A percentile compares a stretch with the other conserved stretches of the same genome.
phyloP scores from a whole-genome alignment of 2,888 invertebrate genomes.

The Euclidia mi region DNA sequence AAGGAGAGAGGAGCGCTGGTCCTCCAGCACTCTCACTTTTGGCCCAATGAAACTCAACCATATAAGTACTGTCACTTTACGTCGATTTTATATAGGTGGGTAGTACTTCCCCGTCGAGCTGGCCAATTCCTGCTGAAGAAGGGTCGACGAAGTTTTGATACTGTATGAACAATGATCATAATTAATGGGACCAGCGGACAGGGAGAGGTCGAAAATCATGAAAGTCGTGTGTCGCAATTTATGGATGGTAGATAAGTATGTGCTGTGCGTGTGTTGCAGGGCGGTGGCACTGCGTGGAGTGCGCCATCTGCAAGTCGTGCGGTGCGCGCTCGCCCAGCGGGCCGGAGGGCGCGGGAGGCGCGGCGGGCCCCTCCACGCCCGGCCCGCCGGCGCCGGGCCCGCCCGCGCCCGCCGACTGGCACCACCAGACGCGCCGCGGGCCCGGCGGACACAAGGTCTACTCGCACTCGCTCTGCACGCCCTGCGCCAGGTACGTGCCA shows the following conservation, averaged over 20 bases:
- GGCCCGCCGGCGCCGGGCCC: slow-evolving; percentile 25
- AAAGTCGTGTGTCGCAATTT: background rate
- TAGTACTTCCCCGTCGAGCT: no score
- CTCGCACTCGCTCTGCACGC: slow-evolving; percentile 92
- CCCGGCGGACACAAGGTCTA: slow-evolving; percentile 87
- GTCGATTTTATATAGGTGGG: no score
- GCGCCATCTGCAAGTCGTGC: slow-evolving; percentile 92
- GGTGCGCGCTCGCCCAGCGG: slow-evolving; percentile 88
- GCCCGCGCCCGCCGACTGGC: slow-evolving; percentile 71
- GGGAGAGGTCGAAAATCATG: no score
- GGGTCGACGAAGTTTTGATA: no score
- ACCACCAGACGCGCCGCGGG: slow-evolving; percentile 86
- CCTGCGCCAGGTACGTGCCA: slow-evolving; percentile 91
- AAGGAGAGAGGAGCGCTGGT: no score
- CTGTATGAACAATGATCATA: no score
- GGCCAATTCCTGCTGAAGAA: no score
- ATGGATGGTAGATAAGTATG: no score
- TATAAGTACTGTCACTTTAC: no score
- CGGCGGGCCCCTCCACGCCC: slow-evolving; percentile 35
- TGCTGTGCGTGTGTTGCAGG: slow-evolving; percentile 71
- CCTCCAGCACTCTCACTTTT: no score
- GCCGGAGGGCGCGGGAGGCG: slow-evolving; percentile 31
- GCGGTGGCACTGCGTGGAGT: slow-evolving; percentile 96
- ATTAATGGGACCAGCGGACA: no score
- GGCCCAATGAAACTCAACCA: no score